phyloP scores from a whole-genome alignment of 2,113 vertebrate species.

The Chionodraco myersi region DNA sequence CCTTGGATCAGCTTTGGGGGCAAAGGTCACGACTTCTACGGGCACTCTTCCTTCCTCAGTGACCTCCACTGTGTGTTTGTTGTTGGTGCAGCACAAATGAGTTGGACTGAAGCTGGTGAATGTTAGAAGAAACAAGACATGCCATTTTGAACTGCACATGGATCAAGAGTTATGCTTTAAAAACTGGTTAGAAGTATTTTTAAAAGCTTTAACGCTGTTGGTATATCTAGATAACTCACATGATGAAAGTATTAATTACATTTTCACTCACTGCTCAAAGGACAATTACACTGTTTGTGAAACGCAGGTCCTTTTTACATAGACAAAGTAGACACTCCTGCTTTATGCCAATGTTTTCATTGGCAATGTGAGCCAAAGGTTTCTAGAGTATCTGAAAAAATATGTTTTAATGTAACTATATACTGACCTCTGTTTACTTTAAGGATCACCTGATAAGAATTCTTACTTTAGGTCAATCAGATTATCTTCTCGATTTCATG shows the following conservation, averaged over 20 bases:
- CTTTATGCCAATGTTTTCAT: slow-evolving; percentile 12
- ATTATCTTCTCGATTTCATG: neutral
- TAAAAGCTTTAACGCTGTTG: slow-evolving; percentile 46
- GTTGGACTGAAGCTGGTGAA: slow-evolving; percentile 8
- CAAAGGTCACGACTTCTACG: slow-evolving; percentile 7
- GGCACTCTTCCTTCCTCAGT: slow-evolving; percentile 7
- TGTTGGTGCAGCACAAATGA: slow-evolving; percentile 11
- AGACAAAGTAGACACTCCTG: neutral
- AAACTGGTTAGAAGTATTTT: slow-evolving; percentile 27
- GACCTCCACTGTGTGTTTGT: slow-evolving; percentile 36
- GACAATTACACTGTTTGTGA: slow-evolving; percentile 25
- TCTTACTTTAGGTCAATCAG: neutral
- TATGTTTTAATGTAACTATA: neutral
- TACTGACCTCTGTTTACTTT: neutral
- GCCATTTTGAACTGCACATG: slow-evolving; percentile 12
- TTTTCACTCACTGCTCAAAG: slow-evolving; percentile 30
- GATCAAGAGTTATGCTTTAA: slow-evolving; percentile 24
- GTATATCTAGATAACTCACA: slow-evolving; percentile 39
- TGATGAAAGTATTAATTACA: slow-evolving; percentile 34
- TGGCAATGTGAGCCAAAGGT: neutral
- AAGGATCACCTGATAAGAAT: neutral
- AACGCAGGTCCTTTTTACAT: slow-evolving; percentile 14
- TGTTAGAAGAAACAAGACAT: slow-evolving; percentile 13
- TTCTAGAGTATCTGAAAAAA: slow-evolving; percentile 2
- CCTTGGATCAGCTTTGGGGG: slow-evolving; percentile 10